These are phyloP conservation scores for Selenia dentaria DNA, from an alignment of 2,888 invertebrate genomes.

Conservation along the genomic window DNA sequence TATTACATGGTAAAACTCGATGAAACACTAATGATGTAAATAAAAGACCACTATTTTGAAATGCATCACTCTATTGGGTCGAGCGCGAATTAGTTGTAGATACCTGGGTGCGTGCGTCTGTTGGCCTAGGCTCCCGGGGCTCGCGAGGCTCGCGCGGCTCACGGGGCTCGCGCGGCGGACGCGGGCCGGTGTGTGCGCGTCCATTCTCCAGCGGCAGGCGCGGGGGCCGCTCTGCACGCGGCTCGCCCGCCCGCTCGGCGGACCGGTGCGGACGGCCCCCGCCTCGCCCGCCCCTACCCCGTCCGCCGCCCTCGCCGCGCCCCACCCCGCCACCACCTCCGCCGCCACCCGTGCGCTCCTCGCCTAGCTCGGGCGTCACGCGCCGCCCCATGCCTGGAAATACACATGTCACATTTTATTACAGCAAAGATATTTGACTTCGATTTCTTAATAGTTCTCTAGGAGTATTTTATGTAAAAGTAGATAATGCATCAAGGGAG, in stretches of 20 bases:
- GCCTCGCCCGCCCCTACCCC: conserved; percentile 52
- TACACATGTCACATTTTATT: no score
- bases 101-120: conserved; percentile 31
- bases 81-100: no score
- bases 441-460: no score
- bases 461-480: no score
- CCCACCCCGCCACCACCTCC: conserved; percentile 39
- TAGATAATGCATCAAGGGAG: no score
- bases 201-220: conserved; percentile 40
- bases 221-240: conserved; percentile 39
- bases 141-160: conserved; percentile 64
- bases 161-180: conserved; percentile 40
- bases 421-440: no score
- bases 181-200: conserved; percentile 35
- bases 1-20: no score
- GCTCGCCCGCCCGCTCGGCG: conserved; percentile 32
- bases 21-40: no score
- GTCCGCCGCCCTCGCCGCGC: conserved; percentile 59
- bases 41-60: no score
- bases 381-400: conserved; percentile 71
- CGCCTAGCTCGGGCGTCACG: conserved; percentile 87
- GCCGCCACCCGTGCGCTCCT: conserved; percentile 80
- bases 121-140: conserved; percentile 42
- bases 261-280: conserved; percentile 36
- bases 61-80: no score